These are phyloP conservation scores for Camponotus fellah DNA, from an alignment of 2,888 invertebrate species.

Conservation along the genomic window DNA sequence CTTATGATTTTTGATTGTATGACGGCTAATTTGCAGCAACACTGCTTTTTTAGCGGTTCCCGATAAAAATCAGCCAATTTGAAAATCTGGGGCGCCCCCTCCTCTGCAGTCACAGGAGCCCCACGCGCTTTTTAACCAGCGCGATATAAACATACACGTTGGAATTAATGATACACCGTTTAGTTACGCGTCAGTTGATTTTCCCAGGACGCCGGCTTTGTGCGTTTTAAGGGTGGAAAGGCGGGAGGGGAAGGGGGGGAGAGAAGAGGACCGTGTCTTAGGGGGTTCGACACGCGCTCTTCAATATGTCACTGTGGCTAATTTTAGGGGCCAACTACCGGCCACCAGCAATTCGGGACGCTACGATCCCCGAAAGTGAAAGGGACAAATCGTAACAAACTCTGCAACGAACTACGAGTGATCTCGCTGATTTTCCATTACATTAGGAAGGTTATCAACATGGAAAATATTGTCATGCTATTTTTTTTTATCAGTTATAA, in stretches of 20 bases:
- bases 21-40: not conserved
- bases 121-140: constrained; percentile 72
- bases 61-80: constrained; percentile 10
- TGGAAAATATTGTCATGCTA: not conserved
- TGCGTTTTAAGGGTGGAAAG: constrained; percentile 54
- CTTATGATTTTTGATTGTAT: not conserved
- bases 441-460: not conserved
- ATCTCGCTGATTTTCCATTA: constrained; percentile 3
- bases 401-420: not conserved
- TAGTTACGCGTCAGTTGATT: constrained; percentile 86
- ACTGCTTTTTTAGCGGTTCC: not conserved
- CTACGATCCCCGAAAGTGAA: not conserved
- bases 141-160: constrained; percentile 83
- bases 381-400: not conserved
- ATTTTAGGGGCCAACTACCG: constrained; percentile 82
- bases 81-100: not conserved
- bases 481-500: not conserved
- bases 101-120: not conserved
- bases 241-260: constrained; percentile 1
- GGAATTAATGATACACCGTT: constrained; percentile 85
- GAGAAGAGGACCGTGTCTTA: constrained; percentile 5
- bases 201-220: constrained; percentile 82
- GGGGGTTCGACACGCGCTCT: constrained; percentile 63
- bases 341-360: constrained; percentile 50
- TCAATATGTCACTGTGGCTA: constrained; percentile 86